A percentile compares a stretch with the other conserved stretches of the same genome.
phyloP scores from a whole-genome alignment of 1,140 invertebrate genomes.

The Microplitis demolitor region DNA sequence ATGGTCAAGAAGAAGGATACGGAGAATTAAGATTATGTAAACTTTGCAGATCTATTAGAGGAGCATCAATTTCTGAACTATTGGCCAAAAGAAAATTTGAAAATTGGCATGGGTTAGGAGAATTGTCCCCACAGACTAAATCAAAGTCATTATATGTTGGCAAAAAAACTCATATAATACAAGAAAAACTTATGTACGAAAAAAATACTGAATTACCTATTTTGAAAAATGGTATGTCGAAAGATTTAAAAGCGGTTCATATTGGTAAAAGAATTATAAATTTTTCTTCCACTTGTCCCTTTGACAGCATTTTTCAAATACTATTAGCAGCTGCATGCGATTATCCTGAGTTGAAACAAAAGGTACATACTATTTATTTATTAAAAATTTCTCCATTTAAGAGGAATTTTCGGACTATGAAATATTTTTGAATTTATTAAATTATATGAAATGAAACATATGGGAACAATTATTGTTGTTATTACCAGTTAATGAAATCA shows the following conservation, averaged over 20 bases:
- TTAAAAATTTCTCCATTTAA: too few relatives aligned
- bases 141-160: conserved; percentile 3
- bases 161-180: neutral
- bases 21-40: conserved; percentile 28
- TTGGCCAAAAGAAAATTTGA: neutral
- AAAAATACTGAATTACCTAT: neutral
- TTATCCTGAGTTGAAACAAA: too few relatives aligned
- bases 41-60: neutral
- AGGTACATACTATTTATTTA: too few relatives aligned
- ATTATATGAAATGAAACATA: too few relatives aligned
- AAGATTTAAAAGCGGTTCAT: neutral
- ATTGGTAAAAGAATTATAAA: conserved; percentile 5
- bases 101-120: conserved; percentile 16
- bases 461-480: too few relatives aligned
- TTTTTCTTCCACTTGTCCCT: neutral
- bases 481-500: too few relatives aligned
- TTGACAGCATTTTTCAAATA: neutral
- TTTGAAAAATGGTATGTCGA: conserved; percentile 21
- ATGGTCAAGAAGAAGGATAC: conserved; percentile 26
- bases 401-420: too few relatives aligned
- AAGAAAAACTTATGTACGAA: neutral
- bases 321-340: neutral
- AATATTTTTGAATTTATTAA: too few relatives aligned
- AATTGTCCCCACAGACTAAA: neutral
- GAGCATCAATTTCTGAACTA: neutral